Base-by-base conservation (phyloP, 2,113 vertebrate species). In the Alectura lathami region DNA sequence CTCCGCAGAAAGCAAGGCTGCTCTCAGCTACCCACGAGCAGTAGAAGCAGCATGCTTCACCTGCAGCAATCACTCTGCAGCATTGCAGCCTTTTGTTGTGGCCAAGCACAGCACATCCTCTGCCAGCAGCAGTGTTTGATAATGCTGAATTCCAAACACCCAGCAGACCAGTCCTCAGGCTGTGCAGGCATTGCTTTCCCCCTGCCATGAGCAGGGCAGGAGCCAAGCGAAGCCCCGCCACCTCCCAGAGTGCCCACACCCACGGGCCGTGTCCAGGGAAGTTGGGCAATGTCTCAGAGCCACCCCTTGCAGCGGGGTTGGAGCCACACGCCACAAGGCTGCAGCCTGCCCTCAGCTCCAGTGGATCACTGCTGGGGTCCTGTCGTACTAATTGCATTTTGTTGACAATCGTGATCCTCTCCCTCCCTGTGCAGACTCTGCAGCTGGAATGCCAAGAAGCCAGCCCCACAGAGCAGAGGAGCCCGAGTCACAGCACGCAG, bases 371-470 rank as follows among this genome's bases (percentile, higher is more conserved):
- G 98, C 97, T 97, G 97, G 86, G 97, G 96, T 97, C 97, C 98
- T 98, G 98, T 98, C 98, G 98, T 96, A 97, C 97, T 98, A 98
- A 98, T 98, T 98, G 98, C 98, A 98, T 97, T 98, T 98, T 98
- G 98, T 94, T 98, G 98, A 98, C 97, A 98, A 97, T 98, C 97
- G 90, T 91, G 91, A 98, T 96, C 94, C 91, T 94, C 96, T 91
- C 97, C 97, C 95, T 89, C 94, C 97, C 96, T 96, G 94, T 95
- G 97, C 97, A 96, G 91, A 95, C 95, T 67, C 94, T 77, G 70
- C 94, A 96, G 96, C 96, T 98, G 96, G 94, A 97, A 95, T 56
- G 47, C 84, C 93, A 69, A 96, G 95, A 98, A 89, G 91, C 27
- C 91, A 86, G 36, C 8, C 17, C 23, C 8, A 43, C 54, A 63